Evolutionary conservation across 1,140 invertebrate genomes (phyloP), one percentile per base, ranked within the genome.

Genomic region (Triops cancriformis): DNA sequence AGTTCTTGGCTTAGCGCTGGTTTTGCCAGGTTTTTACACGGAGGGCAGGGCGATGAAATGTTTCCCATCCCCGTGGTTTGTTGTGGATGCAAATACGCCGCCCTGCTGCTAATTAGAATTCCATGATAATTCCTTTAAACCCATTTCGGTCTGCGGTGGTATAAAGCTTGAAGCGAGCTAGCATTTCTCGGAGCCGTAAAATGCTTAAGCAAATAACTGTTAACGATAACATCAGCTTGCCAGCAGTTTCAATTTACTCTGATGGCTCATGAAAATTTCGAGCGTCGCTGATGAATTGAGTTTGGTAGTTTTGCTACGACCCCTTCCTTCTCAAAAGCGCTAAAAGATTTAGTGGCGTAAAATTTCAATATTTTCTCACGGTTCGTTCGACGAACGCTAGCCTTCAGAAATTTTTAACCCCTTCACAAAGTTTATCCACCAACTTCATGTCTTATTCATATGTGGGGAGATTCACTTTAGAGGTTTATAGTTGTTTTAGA

Each of bases 81-180:
- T 64, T 23, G 51, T 64, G 51, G 23, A 64, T 64, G 51, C 51
- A 23, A 64, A 64, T 64, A 23, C 51, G 51, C 51, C 51, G 51
- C 51, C 51, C 51, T 64, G n/a, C 51, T 64, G 51, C 51, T 64
- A 64, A 64, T 64, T 64, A 64, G 51, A 64, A 64, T 64, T 64
- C 51, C 51, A 64, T 64, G 51, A 64, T 64, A 64, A 64, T 64
- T 64, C 51, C n/a, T 64, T 45, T 45, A n/a, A 12, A 45, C 43
- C 43, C 4, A 64, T 64, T n/a, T 64, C 51, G 51, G 10, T 23
- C 51, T 64, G 18, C 23, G n/a, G n/a, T 64, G 14, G 14, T 64
- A 64, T 64, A 64, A 64, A 64, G 23, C 18, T 23, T 64, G 10
- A 6, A 18, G 23, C 14, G 51, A 64, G 51, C 51, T 18, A 64